Evolutionary conservation across 2,113 vertebrate species (phyloP).

Genomic region (Struthidea cinerea): DNA sequence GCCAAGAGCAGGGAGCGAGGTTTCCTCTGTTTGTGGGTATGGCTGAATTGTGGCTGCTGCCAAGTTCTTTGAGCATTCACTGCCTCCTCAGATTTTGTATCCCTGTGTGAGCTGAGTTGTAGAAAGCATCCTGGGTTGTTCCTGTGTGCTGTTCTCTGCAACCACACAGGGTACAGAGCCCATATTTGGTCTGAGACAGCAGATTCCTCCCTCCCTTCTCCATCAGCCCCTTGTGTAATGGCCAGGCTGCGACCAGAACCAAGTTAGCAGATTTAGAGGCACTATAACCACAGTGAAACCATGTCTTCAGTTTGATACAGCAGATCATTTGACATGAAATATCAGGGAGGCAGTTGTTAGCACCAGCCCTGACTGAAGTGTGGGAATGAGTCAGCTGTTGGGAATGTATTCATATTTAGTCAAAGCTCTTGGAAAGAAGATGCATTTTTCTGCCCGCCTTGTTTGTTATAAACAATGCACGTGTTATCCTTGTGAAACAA

Average conservation of each 20-base stretch:
- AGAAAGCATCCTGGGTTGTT: neutral
- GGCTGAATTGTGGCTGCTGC: neutral
- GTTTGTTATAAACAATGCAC: conserved; percentile 14
- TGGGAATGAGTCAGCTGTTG: neutral
- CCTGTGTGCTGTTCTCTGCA: neutral
- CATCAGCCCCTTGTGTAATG: neutral
- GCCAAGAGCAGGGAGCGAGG: neutral
- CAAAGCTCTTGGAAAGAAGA: conserved; percentile 1
- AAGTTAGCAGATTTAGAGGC: neutral
- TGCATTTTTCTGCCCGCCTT: conserved; percentile 21
- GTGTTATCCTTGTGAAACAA: neutral
- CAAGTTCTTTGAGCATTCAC: neutral
- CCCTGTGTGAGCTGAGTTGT: neutral
- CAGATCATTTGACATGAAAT: neutral
- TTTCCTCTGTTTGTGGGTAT: neutral
- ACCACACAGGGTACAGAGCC: neutral
- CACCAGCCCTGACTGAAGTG: neutral
- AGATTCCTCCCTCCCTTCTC: neutral
- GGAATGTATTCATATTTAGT: neutral
- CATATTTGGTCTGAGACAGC: neutral
- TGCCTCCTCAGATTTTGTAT: neutral
- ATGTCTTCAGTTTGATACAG: neutral
- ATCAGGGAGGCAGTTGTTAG: neutral
- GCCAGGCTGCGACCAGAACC: neutral
- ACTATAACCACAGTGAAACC: neutral